These are phyloP conservation scores for Propithecus perrieri DNA, from an alignment of 2,797 vertebrate genomes.

Conservation along the genomic window DNA sequence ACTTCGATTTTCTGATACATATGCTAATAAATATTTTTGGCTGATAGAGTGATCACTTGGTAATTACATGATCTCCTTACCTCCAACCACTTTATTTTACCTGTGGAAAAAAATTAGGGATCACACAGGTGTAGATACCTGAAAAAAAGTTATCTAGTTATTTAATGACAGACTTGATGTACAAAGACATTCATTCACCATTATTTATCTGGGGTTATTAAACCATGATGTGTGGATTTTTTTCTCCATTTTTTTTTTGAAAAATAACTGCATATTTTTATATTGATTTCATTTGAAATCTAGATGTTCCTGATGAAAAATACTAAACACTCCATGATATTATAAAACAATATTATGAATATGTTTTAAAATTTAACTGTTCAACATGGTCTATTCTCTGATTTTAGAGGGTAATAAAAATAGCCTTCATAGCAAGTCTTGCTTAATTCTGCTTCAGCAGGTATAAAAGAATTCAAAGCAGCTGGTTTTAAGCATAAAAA, in stretches of 20 bases:
- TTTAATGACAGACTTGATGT: neutral
- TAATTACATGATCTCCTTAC: neutral
- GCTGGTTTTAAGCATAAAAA: neutral
- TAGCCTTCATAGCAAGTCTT: neutral
- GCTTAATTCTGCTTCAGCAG: neutral
- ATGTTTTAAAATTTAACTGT: neutral
- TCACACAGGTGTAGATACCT: neutral
- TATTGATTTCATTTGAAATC: neutral
- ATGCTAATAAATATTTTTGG: neutral
- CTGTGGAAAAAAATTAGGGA: neutral
- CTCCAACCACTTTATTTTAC: neutral
- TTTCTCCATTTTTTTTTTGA: neutral
- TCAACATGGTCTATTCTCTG: neutral
- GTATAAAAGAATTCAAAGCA: neutral
- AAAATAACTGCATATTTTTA: neutral
- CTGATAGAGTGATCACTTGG: neutral
- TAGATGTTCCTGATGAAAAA: neutral
- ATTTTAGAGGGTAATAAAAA: neutral
- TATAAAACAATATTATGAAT: constrained; percentile 17
- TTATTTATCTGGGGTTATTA: neutral
- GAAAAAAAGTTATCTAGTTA: neutral
- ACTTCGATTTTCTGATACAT: neutral
- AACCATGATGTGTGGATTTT: neutral
- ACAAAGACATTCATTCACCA: neutral
- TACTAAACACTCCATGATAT: neutral